Conservation (phyloP, 2,888 invertebrate species). For the Allygus modestus region DNA sequence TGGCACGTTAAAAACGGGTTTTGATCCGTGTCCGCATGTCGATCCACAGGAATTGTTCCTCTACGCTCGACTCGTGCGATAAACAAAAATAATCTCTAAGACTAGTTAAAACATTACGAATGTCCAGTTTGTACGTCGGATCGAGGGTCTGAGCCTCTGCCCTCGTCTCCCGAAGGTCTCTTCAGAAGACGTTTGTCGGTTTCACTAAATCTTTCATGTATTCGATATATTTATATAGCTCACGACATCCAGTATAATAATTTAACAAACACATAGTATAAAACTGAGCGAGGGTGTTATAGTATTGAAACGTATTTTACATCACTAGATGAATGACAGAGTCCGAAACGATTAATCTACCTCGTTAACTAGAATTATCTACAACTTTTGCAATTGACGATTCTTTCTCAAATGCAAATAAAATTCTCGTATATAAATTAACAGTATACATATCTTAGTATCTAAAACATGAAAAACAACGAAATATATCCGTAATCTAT, state of each 20-base stretch:
- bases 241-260: conserved; percentile 60
- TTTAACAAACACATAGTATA: conserved; percentile 64
- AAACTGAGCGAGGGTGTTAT: conserved; percentile 64
- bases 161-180: conserved; percentile 19
- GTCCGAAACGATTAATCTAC: conserved; percentile 50
- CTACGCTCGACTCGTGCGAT: conserved; percentile 30
- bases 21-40: conserved; percentile 38
- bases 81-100: conserved; percentile 34
- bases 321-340: conserved; percentile 55
- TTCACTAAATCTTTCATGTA: conserved; percentile 61
- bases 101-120: conserved; percentile 44
- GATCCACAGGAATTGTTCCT: conserved; percentile 27
- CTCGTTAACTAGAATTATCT: conserved; percentile 52
- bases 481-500: conserved; percentile 29
- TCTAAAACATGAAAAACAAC: conserved; percentile 28
- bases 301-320: conserved; percentile 60
- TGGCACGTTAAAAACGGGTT: conserved; percentile 25
- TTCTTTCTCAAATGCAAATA: conserved; percentile 56
- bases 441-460: conserved; percentile 35
- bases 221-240: conserved; percentile 54
- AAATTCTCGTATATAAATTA: conserved; percentile 39
- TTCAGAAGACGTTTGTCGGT: conserved; percentile 62
- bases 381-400: conserved; percentile 50
- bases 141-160: conserved; percentile 33
- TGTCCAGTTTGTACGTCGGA: conserved; percentile 60